Evolutionary conservation across 2,888 invertebrate genomes (phyloP).

Genomic region (Andrena haemorrhoa): DNA sequence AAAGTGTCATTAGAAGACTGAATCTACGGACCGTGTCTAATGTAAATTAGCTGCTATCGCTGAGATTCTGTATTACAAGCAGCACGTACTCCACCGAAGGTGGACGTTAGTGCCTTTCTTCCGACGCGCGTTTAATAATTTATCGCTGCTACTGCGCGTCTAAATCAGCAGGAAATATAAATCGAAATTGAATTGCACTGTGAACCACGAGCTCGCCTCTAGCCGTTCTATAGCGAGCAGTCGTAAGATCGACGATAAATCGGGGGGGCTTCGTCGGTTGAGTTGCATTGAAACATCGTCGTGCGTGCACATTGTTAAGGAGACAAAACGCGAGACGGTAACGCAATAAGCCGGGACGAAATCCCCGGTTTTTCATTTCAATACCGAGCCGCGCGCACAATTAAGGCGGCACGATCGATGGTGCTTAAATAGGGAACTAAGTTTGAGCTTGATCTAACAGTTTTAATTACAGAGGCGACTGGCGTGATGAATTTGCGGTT

Average conservation of each 20-base stretch:
- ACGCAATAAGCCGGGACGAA: not conserved
- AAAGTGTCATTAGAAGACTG: constrained; percentile 14
- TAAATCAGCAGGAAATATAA: constrained; percentile 8
- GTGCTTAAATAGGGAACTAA: constrained; percentile 1
- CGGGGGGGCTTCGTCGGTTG: not conserved
- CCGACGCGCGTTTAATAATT: constrained; percentile 27
- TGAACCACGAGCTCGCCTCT: constrained; percentile 7
- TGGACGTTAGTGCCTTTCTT: constrained; percentile 2
- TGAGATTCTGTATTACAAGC: not conserved
- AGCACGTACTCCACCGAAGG: not conserved
- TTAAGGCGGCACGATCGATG: not conserved
- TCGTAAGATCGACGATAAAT: constrained; percentile 14
- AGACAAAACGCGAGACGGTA: not conserved
- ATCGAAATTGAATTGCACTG: constrained; percentile 22
- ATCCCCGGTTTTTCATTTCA: not conserved
- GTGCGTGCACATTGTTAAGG: not conserved
- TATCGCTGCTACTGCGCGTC: constrained; percentile 3
- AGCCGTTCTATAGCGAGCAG: not conserved
- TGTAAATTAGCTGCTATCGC: not conserved
- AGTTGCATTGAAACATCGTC: not conserved
- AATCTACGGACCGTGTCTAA: constrained; percentile 7
- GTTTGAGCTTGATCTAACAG: constrained; percentile 6
- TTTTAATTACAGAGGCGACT: constrained; percentile 16
- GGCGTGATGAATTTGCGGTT: constrained; percentile 14
- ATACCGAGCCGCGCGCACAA: not conserved